These are phyloP conservation scores for Homalodisca vitripennis DNA, from an alignment of 1,140 invertebrate genomes.

Conservation along the genomic window DNA sequence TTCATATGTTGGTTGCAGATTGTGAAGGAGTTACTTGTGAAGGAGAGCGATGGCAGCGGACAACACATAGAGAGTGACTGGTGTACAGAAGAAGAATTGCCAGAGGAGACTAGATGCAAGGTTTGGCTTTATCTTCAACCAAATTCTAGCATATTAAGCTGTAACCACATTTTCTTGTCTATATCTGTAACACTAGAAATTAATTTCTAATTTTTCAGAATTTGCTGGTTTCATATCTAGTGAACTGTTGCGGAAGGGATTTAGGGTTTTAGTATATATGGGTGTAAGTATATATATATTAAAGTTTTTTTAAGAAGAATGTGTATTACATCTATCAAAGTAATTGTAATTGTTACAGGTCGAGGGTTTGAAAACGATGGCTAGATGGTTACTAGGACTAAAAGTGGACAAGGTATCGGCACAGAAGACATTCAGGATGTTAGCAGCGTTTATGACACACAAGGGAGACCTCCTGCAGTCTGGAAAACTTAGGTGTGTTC, in stretches of 20 bases:
- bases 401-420: conserved; percentile 86
- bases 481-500: conserved; percentile 56
- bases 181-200: too few relatives aligned
- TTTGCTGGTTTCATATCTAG: too few relatives aligned
- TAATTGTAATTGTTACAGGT: conserved; percentile 51
- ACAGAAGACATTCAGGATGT: conserved; percentile 91
- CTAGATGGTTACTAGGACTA: conserved; percentile 90
- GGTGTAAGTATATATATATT: too few relatives aligned
- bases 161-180: too few relatives aligned
- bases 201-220: too few relatives aligned
- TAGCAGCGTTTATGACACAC: conserved; percentile 86
- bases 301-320: too few relatives aligned
- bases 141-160: too few relatives aligned
- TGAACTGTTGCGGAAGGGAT: too few relatives aligned
- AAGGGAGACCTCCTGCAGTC: conserved; percentile 75
- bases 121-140: conserved; percentile 49
- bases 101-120: conserved; percentile 90
- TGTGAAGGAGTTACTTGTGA: conserved; percentile 92
- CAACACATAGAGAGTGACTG: conserved; percentile 64
- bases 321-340: too few relatives aligned
- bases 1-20: conserved; percentile 57
- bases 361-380: conserved; percentile 94
- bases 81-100: conserved; percentile 85
- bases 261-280: too few relatives aligned
- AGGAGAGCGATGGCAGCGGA: conserved; percentile 61